These are phyloP conservation scores for Entomyzon cyanotis DNA, from an alignment of 2,113 vertebrate genomes.

Conservation along the genomic window DNA sequence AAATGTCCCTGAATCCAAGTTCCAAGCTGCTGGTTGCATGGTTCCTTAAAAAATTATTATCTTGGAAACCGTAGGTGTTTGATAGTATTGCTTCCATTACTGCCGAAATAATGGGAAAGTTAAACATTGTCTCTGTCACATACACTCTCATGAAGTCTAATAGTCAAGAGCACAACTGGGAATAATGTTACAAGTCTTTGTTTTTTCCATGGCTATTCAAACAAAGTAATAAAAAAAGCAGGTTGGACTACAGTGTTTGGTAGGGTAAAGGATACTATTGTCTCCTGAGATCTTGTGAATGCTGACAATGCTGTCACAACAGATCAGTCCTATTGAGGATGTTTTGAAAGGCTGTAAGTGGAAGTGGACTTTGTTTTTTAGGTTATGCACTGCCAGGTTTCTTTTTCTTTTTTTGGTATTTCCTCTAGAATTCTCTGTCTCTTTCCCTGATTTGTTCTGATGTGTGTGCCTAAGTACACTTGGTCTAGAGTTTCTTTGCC, in stretches of 20 bases:
- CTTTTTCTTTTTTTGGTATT: background rate
- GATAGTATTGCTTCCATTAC: background rate
- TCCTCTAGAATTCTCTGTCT: background rate
- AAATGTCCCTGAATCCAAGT: background rate
- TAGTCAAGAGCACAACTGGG: background rate
- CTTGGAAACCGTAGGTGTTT: background rate
- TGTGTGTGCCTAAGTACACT: background rate
- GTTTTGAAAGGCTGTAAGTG: slow-evolving; percentile 3
- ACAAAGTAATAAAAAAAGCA: background rate
- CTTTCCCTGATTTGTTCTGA: background rate
- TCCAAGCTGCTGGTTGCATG: background rate
- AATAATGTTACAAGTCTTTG: background rate
- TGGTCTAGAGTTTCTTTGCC: background rate
- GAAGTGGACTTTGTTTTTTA: background rate
- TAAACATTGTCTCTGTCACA: background rate
- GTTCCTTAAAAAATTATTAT: background rate
- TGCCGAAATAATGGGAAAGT: background rate
- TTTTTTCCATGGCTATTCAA: background rate
- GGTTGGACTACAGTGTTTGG: background rate
- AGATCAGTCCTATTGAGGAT: background rate
- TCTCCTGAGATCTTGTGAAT: background rate
- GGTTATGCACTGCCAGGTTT: background rate
- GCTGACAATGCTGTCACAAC: background rate
- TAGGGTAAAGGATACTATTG: background rate
- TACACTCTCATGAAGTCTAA: background rate